A percentile compares a stretch with the other conserved stretches of the same genome.
Evolutionary conservation across 2,888 invertebrate genomes (phyloP).

Genomic region (Platerodrilus igneus): DNA sequence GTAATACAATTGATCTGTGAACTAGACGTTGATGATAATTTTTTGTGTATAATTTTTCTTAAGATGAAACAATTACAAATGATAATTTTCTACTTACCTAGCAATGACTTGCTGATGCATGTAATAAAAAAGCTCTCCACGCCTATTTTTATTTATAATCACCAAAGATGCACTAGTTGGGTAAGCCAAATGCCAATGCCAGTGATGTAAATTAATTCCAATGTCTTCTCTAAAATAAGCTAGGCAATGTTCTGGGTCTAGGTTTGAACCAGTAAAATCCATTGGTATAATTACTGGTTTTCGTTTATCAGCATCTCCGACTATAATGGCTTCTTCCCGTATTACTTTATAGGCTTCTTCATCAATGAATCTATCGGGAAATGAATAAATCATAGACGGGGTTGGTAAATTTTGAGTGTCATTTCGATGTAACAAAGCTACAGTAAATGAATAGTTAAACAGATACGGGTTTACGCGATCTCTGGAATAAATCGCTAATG

Average conservation of each 20-base stretch:
- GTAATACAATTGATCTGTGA: too few relatives aligned
- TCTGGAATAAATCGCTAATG: conserved; percentile 65
- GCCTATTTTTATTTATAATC: conserved; percentile 69
- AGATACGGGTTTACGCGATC: conserved; percentile 74
- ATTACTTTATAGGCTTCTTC: conserved; percentile 65
- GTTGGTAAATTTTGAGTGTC: conserved; percentile 67
- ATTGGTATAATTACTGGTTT: conserved; percentile 63
- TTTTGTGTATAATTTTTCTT: not conserved
- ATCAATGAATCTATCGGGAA: conserved; percentile 80
- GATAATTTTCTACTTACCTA: conserved; percentile 40
- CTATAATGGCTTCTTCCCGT: conserved; percentile 63
- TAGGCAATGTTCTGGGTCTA: conserved; percentile 72
- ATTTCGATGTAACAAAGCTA: conserved; percentile 67
- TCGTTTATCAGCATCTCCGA: conserved; percentile 59
- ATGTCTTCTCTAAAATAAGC: conserved; percentile 84
- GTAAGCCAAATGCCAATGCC: conserved; percentile 90
- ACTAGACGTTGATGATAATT: too few relatives aligned
- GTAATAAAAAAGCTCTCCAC: conserved; percentile 76
- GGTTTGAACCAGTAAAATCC: conserved; percentile 70
- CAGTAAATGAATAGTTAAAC: conserved; percentile 74
- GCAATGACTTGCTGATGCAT: conserved; percentile 69
- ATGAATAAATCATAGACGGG: conserved; percentile 70
- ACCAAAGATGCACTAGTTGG: conserved; percentile 61
- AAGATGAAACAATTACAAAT: not conserved
- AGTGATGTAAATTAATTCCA: conserved; percentile 82